Conservation (phyloP, 2,113 vertebrate genomes). For the Sigmodon hispidus region DNA sequence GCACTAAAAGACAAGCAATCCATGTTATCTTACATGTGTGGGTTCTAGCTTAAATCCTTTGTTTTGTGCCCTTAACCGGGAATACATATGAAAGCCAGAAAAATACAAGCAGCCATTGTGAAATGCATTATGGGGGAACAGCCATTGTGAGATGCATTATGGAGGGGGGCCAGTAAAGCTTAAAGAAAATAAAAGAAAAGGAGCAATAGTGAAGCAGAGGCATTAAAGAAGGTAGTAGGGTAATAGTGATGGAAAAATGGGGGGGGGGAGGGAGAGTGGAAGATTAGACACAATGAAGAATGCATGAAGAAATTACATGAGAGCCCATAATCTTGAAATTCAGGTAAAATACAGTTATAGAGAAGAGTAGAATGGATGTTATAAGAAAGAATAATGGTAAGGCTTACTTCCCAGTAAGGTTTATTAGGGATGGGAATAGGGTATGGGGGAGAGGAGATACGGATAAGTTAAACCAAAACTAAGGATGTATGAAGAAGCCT, state of each 20-base stretch:
- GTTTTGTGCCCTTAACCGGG: not conserved
- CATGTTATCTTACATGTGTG: not conserved
- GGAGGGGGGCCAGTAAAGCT: not conserved
- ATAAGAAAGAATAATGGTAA: not conserved
- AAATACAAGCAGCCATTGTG: not conserved
- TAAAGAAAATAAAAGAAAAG: not conserved
- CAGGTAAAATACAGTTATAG: not conserved
- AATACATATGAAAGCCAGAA: not conserved
- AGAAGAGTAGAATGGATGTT: not conserved
- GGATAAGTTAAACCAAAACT: not conserved
- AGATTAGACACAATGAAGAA: not conserved
- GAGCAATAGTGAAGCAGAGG: not conserved
- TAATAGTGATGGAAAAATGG: not conserved
- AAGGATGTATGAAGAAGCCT: not conserved
- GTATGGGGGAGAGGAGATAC: not conserved
- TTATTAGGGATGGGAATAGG: not conserved
- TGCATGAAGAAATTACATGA: too few species aligned
- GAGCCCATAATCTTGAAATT: not conserved
- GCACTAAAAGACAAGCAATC: not conserved
- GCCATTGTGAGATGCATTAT: not conserved
- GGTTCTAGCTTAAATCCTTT: not conserved
- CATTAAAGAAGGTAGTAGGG: not conserved
- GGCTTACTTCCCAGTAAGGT: not conserved
- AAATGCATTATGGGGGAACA: not conserved
- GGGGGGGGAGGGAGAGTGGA: fast-evolving